These are phyloP conservation scores for Acestrorhynchus altus DNA, from an alignment of 2,797 vertebrate genomes.

Conservation along the genomic window DNA sequence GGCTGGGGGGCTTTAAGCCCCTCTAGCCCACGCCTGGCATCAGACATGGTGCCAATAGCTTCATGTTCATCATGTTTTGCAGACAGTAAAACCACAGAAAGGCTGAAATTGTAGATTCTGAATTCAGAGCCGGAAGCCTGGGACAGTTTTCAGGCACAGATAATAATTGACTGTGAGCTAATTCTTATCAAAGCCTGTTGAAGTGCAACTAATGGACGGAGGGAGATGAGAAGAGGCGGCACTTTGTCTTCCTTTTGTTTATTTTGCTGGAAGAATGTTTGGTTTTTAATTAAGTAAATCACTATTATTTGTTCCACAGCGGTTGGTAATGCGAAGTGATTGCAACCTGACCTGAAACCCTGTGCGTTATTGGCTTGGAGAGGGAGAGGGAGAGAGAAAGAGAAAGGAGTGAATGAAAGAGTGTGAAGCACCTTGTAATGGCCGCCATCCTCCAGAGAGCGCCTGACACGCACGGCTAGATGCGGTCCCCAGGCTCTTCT, in stretches of 20 bases:
- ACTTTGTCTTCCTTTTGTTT: constrained; percentile 77
- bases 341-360: constrained; percentile 69
- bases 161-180: constrained; percentile 79
- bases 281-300: constrained; percentile 83
- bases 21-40: too few species aligned
- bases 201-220: constrained; percentile 80
- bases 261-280: constrained; percentile 80
- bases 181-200: constrained; percentile 83
- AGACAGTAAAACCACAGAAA: too few species aligned
- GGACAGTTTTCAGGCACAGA: constrained; percentile 69
- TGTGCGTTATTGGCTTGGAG: constrained; percentile 62
- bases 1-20: too few species aligned
- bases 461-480: constrained; percentile 31
- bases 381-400: constrained; percentile 51
- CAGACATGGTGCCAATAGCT: too few species aligned
- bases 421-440: constrained; percentile 36
- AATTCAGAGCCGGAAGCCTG: constrained; percentile 66
- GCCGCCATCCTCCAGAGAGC: constrained; percentile 47
- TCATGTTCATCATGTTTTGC: too few species aligned
- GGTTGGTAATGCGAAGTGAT: constrained; percentile 74
- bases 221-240: constrained; percentile 74
- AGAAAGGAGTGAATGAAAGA: constrained; percentile 42
- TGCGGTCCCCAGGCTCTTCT: constrained; percentile 20
- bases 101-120: constrained; percentile 68
- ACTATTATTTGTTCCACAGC: constrained; percentile 78